Conservation (phyloP, 2,797 vertebrate species). For the Phaenicophaeus curvirostris region DNA sequence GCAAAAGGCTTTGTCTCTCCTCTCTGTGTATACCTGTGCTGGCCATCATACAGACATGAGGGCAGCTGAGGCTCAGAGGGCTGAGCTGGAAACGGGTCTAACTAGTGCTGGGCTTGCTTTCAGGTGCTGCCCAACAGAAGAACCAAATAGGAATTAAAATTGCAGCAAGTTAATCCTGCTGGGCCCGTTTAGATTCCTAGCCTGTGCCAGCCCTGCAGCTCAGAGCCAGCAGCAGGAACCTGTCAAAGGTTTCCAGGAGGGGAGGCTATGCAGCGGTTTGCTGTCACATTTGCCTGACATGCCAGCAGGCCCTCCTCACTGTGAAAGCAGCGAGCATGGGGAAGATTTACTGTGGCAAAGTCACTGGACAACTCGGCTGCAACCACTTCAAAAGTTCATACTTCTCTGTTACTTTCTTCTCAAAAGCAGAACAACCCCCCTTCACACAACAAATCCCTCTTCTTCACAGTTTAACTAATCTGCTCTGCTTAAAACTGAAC, state of each 20-base stretch:
- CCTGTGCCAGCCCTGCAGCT: neutral
- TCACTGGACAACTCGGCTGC: neutral
- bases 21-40: neutral
- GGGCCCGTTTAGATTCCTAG: neutral
- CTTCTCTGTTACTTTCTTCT: neutral
- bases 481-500: neutral
- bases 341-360: neutral
- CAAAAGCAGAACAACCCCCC: neutral
- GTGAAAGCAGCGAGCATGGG: neutral
- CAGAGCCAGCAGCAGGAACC: neutral
- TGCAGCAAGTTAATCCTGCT: neutral
- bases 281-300: neutral
- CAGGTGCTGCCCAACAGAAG: neutral
- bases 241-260: neutral
- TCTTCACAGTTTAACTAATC: neutral
- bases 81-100: neutral
- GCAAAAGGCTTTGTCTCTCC: neutral
- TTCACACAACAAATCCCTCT: neutral
- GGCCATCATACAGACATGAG: neutral
- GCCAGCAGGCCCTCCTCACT: neutral
- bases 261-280: neutral
- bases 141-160: neutral
- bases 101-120: neutral
- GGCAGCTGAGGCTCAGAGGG: neutral
- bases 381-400: neutral